Conservation (phyloP, 2,888 invertebrate genomes). For the Acanthosepion pharaonis region DNA sequence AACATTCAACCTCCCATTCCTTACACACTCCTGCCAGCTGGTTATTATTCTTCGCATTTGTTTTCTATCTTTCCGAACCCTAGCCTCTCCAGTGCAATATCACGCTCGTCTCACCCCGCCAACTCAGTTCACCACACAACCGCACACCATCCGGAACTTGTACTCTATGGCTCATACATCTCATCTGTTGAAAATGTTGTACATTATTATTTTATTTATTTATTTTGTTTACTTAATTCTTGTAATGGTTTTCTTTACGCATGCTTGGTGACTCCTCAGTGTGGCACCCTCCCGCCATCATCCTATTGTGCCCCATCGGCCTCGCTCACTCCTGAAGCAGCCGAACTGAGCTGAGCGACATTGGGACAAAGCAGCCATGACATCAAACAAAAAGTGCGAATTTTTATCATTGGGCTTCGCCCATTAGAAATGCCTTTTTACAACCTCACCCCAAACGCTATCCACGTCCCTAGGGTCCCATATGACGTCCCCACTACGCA, state of each 20-base stretch:
- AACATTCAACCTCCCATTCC: not conserved
- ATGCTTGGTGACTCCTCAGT: conserved; percentile 21
- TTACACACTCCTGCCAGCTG: not conserved
- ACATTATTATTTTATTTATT: not conserved
- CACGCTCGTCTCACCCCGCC: not conserved
- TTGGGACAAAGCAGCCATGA: not conserved
- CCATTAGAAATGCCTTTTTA: not conserved
- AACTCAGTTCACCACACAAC: too few relatives aligned
- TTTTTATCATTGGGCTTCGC: not conserved
- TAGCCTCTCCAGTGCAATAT: not conserved
- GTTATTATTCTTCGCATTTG: not conserved
- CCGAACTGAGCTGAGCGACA: not conserved
- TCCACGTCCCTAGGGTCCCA: not conserved
- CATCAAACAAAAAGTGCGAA: conserved; percentile 33
- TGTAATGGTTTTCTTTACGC: conserved; percentile 33
- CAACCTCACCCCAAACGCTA: not conserved
- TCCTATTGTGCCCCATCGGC: not conserved
- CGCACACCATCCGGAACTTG: not conserved
- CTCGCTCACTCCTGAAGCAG: not conserved
- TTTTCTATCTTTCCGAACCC: not conserved
- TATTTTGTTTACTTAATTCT: not conserved
- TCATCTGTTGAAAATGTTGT: not conserved
- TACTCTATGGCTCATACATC: not conserved
- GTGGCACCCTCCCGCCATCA: not conserved
- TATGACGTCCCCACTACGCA: not conserved